Evolutionary conservation across 2,888 invertebrate genomes (phyloP), one percentile per base, ranked within the genome.

Genomic region (Orgyia antiqua): DNA sequence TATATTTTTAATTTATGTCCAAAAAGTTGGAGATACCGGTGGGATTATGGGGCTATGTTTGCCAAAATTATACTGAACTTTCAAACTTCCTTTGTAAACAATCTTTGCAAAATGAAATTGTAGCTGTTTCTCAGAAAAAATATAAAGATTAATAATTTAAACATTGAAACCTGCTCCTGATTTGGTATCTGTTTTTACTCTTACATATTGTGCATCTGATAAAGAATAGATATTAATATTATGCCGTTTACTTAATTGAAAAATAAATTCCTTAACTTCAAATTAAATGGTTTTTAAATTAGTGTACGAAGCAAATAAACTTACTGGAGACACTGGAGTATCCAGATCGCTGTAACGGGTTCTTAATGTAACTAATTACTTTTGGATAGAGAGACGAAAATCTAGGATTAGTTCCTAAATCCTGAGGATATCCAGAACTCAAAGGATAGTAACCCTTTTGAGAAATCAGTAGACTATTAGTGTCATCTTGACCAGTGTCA

Each of bases 1-100:
- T 78, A 78, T 76, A 77, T 79, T 78, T 79, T 78, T 80, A 80
- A 82, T 82, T 79, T 78, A 78, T 78, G 68, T 72, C 68, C 68
- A 53, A 58, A 70, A 79, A 76, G 67, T 78, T 78, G 65, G 58
- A 62, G 58, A 49, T 62, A 54, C 55, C 47, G 52, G 42, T 36
- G 28, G 50, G 36, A 45, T 50, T 50, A 42, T 32, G 10, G 39
- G 36, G 26, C 30, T 37, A 27, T 25, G 56, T 58, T 67, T 69
- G 67, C 67, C 68, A 67, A 66, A 66, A 65, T 55, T 66, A 59
- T 57, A 53, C 52, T 45, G 38, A 64, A 61, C 50, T 62, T 58
- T 35, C 55, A 50, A 54, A 54, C 51, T 61, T 61, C 55, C 45
- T 60, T 53, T 27, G 39, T 47, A 45, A 54, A 51, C 43, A 51